phyloP scores from a whole-genome alignment of 2,797 vertebrate genomes.

The Melanotaenia boesemani region DNA sequence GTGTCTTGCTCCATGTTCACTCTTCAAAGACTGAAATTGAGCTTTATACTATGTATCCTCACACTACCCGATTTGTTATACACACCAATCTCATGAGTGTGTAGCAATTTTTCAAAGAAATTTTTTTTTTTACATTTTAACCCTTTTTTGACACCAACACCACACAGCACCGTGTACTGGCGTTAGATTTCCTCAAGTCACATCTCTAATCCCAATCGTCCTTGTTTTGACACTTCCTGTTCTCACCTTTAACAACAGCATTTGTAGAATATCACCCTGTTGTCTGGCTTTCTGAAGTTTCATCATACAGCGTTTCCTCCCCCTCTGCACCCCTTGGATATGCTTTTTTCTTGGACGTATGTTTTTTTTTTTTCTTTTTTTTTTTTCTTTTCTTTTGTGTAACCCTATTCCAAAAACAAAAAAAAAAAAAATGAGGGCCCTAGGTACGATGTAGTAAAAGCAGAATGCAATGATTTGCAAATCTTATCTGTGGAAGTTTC shows the following conservation, averaged over 20 bases:
- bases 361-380: neutral
- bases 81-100: conserved; percentile 28
- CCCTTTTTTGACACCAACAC: conserved; percentile 29
- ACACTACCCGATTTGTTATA: conserved; percentile 21
- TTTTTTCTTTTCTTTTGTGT: neutral
- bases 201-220: conserved; percentile 42
- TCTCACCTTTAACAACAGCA: conserved; percentile 51
- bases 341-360: conserved; percentile 18
- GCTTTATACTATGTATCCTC: conserved; percentile 25
- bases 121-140: neutral
- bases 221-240: conserved; percentile 39
- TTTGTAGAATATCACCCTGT: conserved; percentile 41
- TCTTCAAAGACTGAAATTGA: conserved; percentile 42
- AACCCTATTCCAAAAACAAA: too few species aligned
- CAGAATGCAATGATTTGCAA: too few species aligned
- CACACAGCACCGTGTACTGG: conserved; percentile 6
- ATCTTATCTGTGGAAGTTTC: too few species aligned
- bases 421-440: too few species aligned
- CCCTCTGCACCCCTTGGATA: conserved; percentile 56
- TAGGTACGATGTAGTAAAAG: too few species aligned
- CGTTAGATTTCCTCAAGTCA: conserved; percentile 35
- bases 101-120: neutral
- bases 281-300: conserved; percentile 49
- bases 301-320: conserved; percentile 56
- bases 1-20: conserved; percentile 2